Base-by-base conservation (phyloP, 1,140 invertebrate species). In the Archegozetes longisetosus region DNA sequence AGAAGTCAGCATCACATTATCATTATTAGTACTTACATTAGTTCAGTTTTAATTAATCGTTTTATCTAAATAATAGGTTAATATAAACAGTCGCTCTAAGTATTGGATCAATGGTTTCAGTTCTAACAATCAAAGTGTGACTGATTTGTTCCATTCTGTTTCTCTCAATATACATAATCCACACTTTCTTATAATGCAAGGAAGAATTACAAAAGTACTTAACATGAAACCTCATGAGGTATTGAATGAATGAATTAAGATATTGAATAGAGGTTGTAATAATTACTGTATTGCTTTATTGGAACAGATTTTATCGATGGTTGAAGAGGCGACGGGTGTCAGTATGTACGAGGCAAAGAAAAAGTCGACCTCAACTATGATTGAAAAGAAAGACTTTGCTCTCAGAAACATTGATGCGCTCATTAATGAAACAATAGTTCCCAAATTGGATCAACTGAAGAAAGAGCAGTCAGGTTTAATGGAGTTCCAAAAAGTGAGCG, bases 121-220 rank as follows among this genome's bases (percentile, higher is more conserved):
- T 71, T 90, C 92, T 78, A 84, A 74, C 64, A 91, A 92, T 70
- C 90, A 86, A 68, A 76, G 85, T 66, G 86, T 98, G 0, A 81
- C 84, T 57, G 95, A 99, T 74, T 75, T 99, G 64, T 98, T 99
- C 71, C 86, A 88, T 66, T 94, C 93, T 0, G 84, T 98, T 6
- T 91, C 96, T 68, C 74, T 99, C 1, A 99, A 99, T 73, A 89
- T 98, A 0, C 98, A 98, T 73, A 98, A 98, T 78, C 95, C 95
- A 2, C 94, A 98, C 72, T 99, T 98, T 72, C 80, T 99, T 3
- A 99, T 99, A 66, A 98, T 99, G 95, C 96, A 99, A 79, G 96
- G 96, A 9, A 81, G 93, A 67, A 96, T 99, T 56, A 98, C 94
- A 0, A 98, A 98, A 79, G 95, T 99, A 1, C 77, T 98, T 2